These are phyloP conservation scores for Euplexia lucipara DNA, from an alignment of 2,888 invertebrate species.

Conservation along the genomic window DNA sequence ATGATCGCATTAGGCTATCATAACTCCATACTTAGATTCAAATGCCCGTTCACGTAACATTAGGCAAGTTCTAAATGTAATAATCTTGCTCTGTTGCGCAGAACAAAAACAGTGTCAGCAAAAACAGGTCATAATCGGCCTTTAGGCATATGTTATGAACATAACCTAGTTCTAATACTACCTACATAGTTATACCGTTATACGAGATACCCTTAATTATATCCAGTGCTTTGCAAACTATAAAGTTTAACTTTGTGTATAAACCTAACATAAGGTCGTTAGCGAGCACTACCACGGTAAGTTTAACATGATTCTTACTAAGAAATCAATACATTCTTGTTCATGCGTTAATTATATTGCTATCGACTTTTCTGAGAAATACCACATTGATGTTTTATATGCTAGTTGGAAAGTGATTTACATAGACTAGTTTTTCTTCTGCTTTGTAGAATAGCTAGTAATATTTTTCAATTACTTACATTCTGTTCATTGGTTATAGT, in stretches of 20 bases:
- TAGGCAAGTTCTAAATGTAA: no score
- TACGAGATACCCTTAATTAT: slow-evolving; percentile 5
- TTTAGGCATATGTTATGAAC: no score
- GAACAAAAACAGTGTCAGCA: no score
- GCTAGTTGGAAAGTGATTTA: not conserved
- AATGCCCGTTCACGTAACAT: no score
- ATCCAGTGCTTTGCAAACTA: slow-evolving; percentile 5
- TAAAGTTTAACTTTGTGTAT: slow-evolving; percentile 1
- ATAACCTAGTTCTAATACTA: no score
- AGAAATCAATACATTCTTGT: slow-evolving; percentile 26
- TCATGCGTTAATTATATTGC: slow-evolving; percentile 10
- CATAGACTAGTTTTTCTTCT: not conserved
- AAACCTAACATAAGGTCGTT: slow-evolving; percentile 5
- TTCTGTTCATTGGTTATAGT: no score
- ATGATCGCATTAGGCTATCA: no score
- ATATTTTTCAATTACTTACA: not conserved
- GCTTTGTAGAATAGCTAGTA: not conserved
- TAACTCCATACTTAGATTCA: no score
- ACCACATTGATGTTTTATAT: not conserved
- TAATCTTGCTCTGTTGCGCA: no score
- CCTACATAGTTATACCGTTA: not conserved
- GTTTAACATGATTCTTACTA: not conserved
- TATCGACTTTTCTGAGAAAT: slow-evolving; percentile 7
- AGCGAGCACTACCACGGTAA: not conserved
- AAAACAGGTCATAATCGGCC: no score